These are phyloP conservation scores for Nesogale talazaci DNA, from an alignment of 2,113 vertebrate genomes.

Conservation along the genomic window DNA sequence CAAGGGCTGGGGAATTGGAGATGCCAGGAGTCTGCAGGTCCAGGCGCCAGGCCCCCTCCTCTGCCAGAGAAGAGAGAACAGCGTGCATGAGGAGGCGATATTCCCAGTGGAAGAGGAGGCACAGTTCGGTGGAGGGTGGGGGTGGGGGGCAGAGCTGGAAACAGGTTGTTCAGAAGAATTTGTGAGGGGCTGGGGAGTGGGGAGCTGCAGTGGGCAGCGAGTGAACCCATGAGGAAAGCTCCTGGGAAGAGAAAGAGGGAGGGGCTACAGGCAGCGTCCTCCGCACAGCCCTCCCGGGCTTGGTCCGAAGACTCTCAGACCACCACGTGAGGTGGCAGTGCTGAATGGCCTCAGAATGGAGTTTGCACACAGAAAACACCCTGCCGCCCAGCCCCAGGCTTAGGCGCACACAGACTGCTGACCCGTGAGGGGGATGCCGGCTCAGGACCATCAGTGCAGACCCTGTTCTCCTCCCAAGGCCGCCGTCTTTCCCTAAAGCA, in stretches of 20 bases:
- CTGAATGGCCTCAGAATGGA: background rate
- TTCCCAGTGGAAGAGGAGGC: background rate
- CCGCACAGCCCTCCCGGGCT: background rate
- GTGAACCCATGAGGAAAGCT: no score
- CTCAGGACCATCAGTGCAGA: background rate
- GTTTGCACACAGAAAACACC: accelerated
- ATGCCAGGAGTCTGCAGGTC: no score
- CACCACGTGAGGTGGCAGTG: background rate
- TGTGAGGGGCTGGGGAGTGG: no score
- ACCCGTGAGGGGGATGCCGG: background rate
- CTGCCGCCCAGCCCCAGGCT: background rate
- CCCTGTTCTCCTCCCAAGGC: no score
- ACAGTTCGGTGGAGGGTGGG: no score
- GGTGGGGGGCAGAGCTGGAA: background rate
- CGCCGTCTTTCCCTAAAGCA: background rate
- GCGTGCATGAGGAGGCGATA: accelerated
- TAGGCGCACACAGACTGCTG: background rate
- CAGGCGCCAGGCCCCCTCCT: background rate
- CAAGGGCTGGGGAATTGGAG: background rate
- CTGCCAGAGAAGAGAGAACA: no score
- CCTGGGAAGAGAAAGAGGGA: no score
- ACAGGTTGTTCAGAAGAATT: no score
- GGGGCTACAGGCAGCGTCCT: no score
- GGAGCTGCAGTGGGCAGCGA: no score
- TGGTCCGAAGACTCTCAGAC: background rate